Evolutionary conservation across 2,888 invertebrate species (phyloP), one percentile per base, ranked within the genome.

Genomic region (Schizotus pectinicornis): DNA sequence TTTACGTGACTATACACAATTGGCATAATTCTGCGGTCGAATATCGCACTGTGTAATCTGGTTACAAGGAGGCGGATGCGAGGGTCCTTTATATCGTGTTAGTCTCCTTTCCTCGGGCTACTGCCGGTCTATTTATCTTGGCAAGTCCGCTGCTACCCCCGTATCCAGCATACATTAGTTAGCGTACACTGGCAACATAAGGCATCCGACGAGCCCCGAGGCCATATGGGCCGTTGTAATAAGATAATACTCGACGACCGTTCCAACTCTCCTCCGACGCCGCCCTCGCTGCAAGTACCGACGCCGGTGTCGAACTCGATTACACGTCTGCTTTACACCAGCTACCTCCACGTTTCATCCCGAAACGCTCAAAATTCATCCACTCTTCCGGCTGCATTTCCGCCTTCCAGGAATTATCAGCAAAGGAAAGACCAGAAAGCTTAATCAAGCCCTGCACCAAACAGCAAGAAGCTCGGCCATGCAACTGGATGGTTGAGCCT

Each of bases 91-190:
- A 76, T 77, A 77, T 78, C 78, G 76, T 75, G 76, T 76, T 78
- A 77, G 74, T 74, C 75, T 75, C 74, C 69, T 76, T 71, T 73
- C 77, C 77, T 61, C 68, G 57, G 77, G 78, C 77, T 70, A 75
- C 73, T 73, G 73, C 74, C 69, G 73, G 72, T 76, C 76, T 79
- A 79, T 79, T 79, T 79, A 78, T 79, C 79, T 79, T 78, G 69
- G 71, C 76, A 74, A 74, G 75, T 73, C 74, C 71, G 46, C 56
- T 53, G 45, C 64, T 65, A 66, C 68, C 67, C 67, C 57, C 65
- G 68, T 69, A 71, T 72, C 70, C 72, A 70, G 74, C 73, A 75
- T 75, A 73, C 71, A 76, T 75, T 75, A 76, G 73, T 74, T 73
- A 71, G 70, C 66, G 68, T 64, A 66, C 68, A 67, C 69, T 64